Evolutionary conservation across 2,113 vertebrate genomes (phyloP).

Genomic region (Strix uralensis): DNA sequence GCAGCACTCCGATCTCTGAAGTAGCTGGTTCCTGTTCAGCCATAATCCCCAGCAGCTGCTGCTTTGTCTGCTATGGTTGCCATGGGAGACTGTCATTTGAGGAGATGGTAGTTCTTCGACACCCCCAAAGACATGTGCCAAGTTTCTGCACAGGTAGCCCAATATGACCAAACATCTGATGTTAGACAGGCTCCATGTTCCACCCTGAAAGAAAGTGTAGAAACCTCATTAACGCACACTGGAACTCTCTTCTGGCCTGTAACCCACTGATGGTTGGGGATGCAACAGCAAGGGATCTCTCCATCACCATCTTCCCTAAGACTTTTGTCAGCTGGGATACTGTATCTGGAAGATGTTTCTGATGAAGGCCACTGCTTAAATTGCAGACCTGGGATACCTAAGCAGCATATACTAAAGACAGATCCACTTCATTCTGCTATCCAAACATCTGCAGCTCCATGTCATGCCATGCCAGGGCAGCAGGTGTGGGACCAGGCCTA

Average conservation of each 20-base stretch:
- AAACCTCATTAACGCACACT: neutral
- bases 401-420: neutral
- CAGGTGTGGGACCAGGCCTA: neutral
- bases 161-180: neutral
- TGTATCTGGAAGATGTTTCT: neutral
- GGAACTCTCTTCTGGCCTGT: neutral
- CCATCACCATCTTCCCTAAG: neutral
- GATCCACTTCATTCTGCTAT: neutral
- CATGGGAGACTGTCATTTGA: neutral
- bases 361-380: neutral
- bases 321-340: neutral
- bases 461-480: neutral
- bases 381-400: neutral
- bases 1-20: neutral
- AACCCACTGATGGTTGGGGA: fast-evolving
- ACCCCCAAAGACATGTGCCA: neutral
- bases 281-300: neutral
- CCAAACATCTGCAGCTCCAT: neutral
- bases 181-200: neutral
- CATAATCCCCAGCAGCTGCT: neutral
- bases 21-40: neutral
- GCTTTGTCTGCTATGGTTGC: neutral
- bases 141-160: neutral
- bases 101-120: neutral
- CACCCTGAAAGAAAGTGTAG: neutral